Percentiles rank a stretch among this genome's conserved stretches.
Conservation (phyloP, 2,113 vertebrate species). For the Aspidoscelis tigris region DNA sequence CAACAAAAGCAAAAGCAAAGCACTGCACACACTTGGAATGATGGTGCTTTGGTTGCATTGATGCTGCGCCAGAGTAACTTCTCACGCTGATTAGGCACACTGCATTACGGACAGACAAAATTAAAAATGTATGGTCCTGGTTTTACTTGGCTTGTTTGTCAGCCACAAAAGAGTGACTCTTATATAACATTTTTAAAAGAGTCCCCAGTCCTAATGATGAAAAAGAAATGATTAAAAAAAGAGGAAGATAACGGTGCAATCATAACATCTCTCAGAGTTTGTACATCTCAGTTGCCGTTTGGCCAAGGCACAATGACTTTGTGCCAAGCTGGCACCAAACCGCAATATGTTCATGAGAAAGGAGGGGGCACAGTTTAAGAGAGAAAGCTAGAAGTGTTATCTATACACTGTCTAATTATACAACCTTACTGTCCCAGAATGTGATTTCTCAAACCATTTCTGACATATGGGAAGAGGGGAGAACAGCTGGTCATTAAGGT, state of each 20-base stretch:
- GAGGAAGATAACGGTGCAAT: constrained; percentile 73
- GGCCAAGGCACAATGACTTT: constrained; percentile 62
- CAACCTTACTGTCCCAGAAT: constrained; percentile 82
- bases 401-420: constrained; percentile 82
- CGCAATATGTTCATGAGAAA: constrained; percentile 78
- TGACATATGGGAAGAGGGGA: constrained; percentile 85
- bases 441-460: constrained; percentile 80
- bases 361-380: constrained; percentile 73
- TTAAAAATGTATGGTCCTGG: constrained; percentile 82
- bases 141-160: constrained; percentile 75
- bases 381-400: constrained; percentile 80
- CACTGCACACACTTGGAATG: constrained; percentile 57
- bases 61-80: constrained; percentile 52
- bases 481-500: constrained; percentile 87
- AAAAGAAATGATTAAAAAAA: constrained; percentile 67
- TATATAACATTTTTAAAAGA: constrained; percentile 68
- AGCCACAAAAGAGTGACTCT: constrained; percentile 72
- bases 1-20: neutral
- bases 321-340: constrained; percentile 77
- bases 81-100: constrained; percentile 74
- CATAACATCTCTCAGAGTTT: constrained; percentile 74
- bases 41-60: constrained; percentile 65
- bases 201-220: constrained; percentile 70
- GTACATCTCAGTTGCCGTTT: constrained; percentile 72
- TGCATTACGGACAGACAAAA: constrained; percentile 68